Conservation (phyloP, 2,797 vertebrate species). For the Clangula hyemalis region DNA sequence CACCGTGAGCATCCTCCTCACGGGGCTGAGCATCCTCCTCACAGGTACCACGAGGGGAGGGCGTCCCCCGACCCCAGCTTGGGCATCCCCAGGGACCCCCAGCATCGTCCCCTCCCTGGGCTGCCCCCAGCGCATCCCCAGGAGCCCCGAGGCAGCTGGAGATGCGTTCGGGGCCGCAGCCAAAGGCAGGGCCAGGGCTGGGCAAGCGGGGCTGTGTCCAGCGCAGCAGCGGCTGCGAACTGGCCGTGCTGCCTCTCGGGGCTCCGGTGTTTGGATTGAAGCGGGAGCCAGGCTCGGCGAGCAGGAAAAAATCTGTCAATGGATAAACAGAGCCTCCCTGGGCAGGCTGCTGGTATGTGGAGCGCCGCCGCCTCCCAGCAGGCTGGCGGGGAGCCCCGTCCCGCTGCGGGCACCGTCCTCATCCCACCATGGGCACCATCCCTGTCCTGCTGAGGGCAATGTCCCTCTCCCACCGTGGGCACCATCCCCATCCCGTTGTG, state of each 20-base stretch:
- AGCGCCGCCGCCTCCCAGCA: background rate
- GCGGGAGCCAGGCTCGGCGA: background rate
- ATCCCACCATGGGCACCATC: background rate
- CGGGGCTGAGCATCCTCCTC: background rate
- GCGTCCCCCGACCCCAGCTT: fast-evolving
- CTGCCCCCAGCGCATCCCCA: background rate
- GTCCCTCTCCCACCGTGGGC: background rate
- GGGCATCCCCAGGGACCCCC: background rate
- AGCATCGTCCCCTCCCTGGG: background rate
- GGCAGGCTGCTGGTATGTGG: background rate
- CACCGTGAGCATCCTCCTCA: fast-evolving
- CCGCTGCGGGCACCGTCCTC: background rate
- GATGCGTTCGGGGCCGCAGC: background rate
- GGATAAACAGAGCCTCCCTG: background rate
- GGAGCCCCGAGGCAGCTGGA: background rate
- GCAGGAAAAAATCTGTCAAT: constrained; percentile 5
- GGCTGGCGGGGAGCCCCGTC: background rate
- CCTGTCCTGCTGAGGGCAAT: no score
- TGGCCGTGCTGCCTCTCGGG: background rate
- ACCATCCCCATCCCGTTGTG: no score
- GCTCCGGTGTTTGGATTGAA: background rate
- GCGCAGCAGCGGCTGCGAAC: background rate
- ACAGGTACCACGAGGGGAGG: background rate
- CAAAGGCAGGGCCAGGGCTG: background rate
- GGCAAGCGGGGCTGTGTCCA: background rate